Evolutionary conservation across 2,888 invertebrate species (phyloP).

Genomic region (Sinohyriopsis cumingii): DNA sequence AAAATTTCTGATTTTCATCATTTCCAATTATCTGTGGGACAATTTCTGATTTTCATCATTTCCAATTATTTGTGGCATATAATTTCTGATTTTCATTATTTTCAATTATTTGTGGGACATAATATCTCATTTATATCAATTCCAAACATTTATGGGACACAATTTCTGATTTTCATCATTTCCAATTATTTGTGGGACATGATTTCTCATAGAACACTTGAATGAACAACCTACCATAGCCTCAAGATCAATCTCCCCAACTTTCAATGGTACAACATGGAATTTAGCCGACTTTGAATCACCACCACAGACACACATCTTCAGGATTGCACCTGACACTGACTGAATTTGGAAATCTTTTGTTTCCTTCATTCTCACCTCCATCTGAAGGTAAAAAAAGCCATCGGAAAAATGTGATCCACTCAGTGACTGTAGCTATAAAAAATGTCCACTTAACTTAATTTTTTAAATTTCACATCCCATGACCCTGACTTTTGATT

Average conservation of each 20-base stretch:
- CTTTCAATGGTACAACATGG: conserved; percentile 52
- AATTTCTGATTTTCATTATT: no score
- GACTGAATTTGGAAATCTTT: conserved; percentile 35
- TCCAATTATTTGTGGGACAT: no score
- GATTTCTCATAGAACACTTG: no score
- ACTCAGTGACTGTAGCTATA: neutral
- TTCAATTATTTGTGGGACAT: no score
- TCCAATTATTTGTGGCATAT: no score
- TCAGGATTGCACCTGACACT: conserved; percentile 10
- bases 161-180: no score
- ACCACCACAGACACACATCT: conserved; percentile 66
- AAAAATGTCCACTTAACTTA: neutral
- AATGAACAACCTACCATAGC: conserved; percentile 53
- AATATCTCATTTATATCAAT: no score
- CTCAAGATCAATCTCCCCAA: conserved; percentile 75
- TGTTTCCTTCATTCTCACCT: conserved; percentile 33
- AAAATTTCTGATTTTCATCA: no score
- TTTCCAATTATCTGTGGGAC: no score
- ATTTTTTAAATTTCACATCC: neutral
- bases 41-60: no score
- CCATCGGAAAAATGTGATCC: neutral
- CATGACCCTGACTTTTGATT: no score
- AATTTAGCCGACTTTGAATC: conserved; percentile 53
- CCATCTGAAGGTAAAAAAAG: conserved; percentile 41
- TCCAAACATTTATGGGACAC: no score